Percentiles rank a stretch among this genome's conserved stretches.
These are phyloP conservation scores for Schizaphis graminum DNA, from an alignment of 2,888 invertebrate genomes.

Conservation along the genomic window DNA sequence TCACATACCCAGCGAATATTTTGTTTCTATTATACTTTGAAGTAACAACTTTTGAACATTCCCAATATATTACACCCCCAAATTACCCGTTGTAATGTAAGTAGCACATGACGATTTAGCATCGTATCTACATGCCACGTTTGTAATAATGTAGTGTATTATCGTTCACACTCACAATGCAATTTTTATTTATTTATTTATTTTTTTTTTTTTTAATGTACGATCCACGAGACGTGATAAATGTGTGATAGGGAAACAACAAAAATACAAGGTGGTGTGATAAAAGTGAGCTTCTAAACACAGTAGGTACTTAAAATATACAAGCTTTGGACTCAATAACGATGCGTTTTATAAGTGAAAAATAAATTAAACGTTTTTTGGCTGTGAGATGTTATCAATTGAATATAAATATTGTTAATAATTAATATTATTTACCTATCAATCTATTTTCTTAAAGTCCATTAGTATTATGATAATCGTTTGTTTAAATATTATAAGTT, in stretches of 20 bases:
- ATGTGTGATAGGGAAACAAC: neutral
- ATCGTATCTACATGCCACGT: neutral
- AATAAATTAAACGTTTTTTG: neutral
- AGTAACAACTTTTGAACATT: neutral
- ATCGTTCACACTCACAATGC: neutral
- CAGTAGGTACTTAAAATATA: neutral
- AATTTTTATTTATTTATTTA: neutral
- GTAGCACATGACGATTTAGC: neutral
- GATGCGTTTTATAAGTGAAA: neutral
- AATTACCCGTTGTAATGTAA: neutral
- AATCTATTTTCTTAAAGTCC: neutral
- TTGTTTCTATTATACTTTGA: neutral
- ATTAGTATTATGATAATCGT: neutral
- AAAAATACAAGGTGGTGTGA: neutral
- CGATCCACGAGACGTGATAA: too few species aligned
- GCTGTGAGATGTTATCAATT: neutral
- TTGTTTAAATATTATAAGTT: neutral
- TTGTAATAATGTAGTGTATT: too few species aligned
- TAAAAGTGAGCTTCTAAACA: neutral
- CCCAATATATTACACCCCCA: neutral
- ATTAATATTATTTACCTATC: neutral
- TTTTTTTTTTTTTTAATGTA: too few species aligned
- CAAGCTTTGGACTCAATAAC: neutral
- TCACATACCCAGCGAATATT: neutral
- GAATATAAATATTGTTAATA: neutral